Percentiles rank a stretch among this genome's conserved stretches.
Conservation (phyloP, 2,797 vertebrate genomes). For the Cyprinodon diabolis region DNA sequence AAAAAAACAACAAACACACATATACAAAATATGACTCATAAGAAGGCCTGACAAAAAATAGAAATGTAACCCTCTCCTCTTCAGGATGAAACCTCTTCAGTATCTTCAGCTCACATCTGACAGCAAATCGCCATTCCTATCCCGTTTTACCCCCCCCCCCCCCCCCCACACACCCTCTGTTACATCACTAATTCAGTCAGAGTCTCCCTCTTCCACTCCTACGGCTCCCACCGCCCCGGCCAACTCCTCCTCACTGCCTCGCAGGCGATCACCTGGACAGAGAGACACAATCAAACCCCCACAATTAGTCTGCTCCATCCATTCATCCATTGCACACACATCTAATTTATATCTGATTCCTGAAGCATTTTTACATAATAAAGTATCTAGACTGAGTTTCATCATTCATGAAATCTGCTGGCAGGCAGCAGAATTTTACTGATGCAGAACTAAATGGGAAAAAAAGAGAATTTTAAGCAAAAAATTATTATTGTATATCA, state of each 20-base stretch:
- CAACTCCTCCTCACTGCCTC: conserved; percentile 90
- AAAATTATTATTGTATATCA: neutral
- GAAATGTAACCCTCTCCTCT: conserved; percentile 4
- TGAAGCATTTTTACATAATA: neutral
- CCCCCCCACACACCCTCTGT: neutral
- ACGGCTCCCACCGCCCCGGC: conserved; percentile 83
- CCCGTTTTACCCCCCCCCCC: neutral
- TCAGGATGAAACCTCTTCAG: conserved; percentile 8
- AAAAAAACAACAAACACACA: conserved; percentile 4
- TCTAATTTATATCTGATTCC: neutral
- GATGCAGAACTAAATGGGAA: neutral
- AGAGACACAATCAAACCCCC: conserved; percentile 16
- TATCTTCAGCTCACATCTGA: conserved; percentile 14
- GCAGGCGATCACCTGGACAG: conserved; percentile 89
- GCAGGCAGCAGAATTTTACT: neutral
- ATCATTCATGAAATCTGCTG: neutral
- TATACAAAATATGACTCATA: conserved; percentile 17
- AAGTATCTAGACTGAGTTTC: neutral
- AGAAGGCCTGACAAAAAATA: conserved; percentile 20
- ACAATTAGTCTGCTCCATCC: conserved; percentile 6
- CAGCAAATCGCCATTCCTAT: conserved; percentile 5
- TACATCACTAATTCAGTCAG: conserved; percentile 80
- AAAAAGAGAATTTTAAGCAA: neutral
- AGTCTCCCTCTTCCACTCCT: conserved; percentile 83
- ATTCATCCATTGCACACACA: conserved; percentile 8